These are phyloP conservation scores for Xenus cinereus DNA, from an alignment of 2,113 vertebrate species.

Conservation along the genomic window DNA sequence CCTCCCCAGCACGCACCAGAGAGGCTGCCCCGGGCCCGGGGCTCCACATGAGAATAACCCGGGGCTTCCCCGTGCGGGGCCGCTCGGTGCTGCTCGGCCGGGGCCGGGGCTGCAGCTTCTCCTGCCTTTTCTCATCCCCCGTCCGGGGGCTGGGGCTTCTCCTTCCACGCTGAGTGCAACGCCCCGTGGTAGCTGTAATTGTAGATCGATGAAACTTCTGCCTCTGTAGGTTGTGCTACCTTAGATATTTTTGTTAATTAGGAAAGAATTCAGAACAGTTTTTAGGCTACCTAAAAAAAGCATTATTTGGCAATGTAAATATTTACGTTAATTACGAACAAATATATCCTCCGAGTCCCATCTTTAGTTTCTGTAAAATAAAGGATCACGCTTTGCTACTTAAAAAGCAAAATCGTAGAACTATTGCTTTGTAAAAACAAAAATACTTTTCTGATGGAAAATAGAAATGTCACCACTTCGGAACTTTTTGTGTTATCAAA, in stretches of 20 bases:
- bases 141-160: background rate
- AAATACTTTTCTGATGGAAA: background rate
- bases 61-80: background rate
- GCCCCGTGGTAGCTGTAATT: rapidly evolving
- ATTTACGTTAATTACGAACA: background rate
- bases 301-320: background rate
- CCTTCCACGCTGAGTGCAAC: background rate
- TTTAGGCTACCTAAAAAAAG: background rate
- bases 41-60: background rate
- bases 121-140: background rate
- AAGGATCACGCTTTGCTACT: background rate
- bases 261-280: background rate
- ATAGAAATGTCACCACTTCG: background rate
- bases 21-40: background rate
- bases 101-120: background rate
- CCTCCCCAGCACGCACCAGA: background rate
- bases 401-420: background rate
- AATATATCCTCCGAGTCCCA: background rate
- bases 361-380: background rate
- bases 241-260: background rate
- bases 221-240: background rate
- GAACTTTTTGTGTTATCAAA: background rate
- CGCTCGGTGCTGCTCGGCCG: background rate
- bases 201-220: background rate
- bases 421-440: background rate